Evolutionary conservation across 1,140 invertebrate genomes (phyloP).

Genomic region (Artemia franciscana): DNA sequence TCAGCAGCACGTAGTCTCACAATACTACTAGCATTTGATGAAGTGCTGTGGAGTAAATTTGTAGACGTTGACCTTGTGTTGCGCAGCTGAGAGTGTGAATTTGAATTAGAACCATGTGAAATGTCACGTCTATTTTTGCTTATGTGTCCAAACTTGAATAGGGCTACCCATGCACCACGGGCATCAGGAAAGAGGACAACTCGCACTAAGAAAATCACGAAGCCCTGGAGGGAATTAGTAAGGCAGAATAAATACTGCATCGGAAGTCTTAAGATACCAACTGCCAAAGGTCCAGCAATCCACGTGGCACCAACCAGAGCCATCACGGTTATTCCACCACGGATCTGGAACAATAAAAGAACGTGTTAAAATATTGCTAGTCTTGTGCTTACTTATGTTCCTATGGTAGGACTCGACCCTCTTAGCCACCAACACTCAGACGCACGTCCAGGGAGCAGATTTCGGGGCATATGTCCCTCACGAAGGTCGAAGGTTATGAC

Average conservation of each 20-base stretch:
- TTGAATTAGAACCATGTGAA: background rate
- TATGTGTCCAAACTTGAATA: conserved; percentile 21
- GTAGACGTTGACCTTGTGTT: background rate
- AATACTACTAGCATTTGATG: background rate
- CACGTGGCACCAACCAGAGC: conserved; percentile 28
- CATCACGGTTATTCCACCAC: conserved; percentile 28
- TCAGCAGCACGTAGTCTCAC: background rate
- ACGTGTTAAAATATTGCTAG: background rate
- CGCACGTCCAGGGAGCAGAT: no score
- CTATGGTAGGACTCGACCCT: conserved; percentile 5
- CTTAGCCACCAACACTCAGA: conserved; percentile 3
- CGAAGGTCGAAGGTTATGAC: no score
- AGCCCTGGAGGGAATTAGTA: conserved; percentile 26
- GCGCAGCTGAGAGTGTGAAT: background rate
- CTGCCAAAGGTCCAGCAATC: conserved; percentile 27
- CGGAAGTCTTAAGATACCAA: conserved; percentile 22
- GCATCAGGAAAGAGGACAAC: conserved; percentile 27
- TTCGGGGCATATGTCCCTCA: no score
- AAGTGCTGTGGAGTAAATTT: background rate
- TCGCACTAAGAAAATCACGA: conserved; percentile 27
- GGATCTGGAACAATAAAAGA: conserved; percentile 20
- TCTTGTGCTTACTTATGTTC: no score
- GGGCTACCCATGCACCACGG: conserved; percentile 22
- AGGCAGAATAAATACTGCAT: conserved; percentile 29
- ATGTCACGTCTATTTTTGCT: conserved; percentile 10